Evolutionary conservation across 2,797 vertebrate species (phyloP).

Genomic region (Brachymystax lenok): DNA sequence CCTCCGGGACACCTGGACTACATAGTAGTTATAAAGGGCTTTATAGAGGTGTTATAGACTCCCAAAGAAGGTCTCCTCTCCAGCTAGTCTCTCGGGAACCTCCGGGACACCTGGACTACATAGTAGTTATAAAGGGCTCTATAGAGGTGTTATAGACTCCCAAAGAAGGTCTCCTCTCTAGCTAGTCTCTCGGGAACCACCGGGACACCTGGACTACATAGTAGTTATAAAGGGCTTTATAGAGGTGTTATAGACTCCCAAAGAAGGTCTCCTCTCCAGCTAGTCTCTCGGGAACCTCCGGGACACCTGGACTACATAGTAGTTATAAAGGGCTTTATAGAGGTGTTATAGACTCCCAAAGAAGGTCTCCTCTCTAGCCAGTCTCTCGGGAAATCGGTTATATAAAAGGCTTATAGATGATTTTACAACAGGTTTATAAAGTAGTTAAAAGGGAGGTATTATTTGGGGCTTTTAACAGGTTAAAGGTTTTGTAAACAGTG

Average conservation of each 20-base stretch:
- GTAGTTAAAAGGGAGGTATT: too few species aligned
- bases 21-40: too few species aligned
- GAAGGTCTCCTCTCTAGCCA: too few species aligned
- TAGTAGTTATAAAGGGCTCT: not conserved
- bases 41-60: constrained; percentile 14
- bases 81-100: constrained; percentile 89
- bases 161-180: too few species aligned
- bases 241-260: constrained; percentile 64
- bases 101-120: constrained; percentile 83
- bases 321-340: constrained; percentile 46
- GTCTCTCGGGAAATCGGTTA: constrained; percentile 42
- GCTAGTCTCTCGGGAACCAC: constrained; percentile 47
- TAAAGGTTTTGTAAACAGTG: too few species aligned
- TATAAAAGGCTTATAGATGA: too few species aligned
- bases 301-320: constrained; percentile 78
- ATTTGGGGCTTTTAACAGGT: too few species aligned
- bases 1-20: too few species aligned
- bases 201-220: too few species aligned
- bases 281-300: constrained; percentile 90
- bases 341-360: constrained; percentile 56
- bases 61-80: constrained; percentile 86
- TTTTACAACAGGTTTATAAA: too few species aligned
- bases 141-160: constrained; percentile 69
- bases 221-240: too few species aligned
- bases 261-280: constrained; percentile 85